A percentile compares a stretch with the other conserved stretches of the same genome.
Conservation (phyloP, 2,797 vertebrate species). For the Clarias fuscus region DNA sequence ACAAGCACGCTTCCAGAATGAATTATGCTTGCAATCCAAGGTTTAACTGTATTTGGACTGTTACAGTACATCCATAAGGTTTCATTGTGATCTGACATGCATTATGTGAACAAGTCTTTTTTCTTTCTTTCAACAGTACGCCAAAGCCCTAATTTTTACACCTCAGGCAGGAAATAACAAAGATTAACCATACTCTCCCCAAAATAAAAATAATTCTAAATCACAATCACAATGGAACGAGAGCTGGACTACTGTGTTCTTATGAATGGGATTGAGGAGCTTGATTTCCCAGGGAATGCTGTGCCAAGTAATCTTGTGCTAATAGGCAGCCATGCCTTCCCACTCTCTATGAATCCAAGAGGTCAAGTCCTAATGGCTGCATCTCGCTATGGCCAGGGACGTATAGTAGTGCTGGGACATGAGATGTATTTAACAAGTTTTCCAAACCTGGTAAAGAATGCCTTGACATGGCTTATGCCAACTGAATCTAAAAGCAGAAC, state of each 20-base stretch:
- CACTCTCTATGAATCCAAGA: slow-evolving; percentile 70
- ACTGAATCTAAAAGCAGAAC: slow-evolving; percentile 48
- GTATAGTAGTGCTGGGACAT: slow-evolving; percentile 77
- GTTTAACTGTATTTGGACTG: too few relatives aligned
- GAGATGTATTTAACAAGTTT: slow-evolving; percentile 72
- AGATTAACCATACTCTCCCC: not conserved
- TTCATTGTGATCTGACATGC: not conserved
- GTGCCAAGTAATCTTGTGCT: slow-evolving; percentile 76
- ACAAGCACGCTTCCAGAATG: too few relatives aligned
- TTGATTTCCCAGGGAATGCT: slow-evolving; percentile 61
- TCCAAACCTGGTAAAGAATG: slow-evolving; percentile 73
- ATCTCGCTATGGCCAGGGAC: slow-evolving; percentile 76
- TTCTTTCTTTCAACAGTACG: slow-evolving; percentile 2
- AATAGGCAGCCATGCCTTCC: slow-evolving; percentile 75
- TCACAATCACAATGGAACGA: slow-evolving; percentile 35
- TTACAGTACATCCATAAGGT: not conserved
- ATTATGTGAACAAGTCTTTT: not conserved
- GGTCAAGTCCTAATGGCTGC: slow-evolving; percentile 81
- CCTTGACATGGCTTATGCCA: slow-evolving; percentile 75
- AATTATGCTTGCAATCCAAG: too few relatives aligned
- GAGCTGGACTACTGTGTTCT: slow-evolving; percentile 56
- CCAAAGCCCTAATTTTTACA: too few relatives aligned
- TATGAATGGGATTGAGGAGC: slow-evolving; percentile 68
- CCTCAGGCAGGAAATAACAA: not conserved
- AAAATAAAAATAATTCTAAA: too few relatives aligned